Evolutionary conservation across 2,888 invertebrate genomes (phyloP).

Genomic region (Magallana nippona): DNA sequence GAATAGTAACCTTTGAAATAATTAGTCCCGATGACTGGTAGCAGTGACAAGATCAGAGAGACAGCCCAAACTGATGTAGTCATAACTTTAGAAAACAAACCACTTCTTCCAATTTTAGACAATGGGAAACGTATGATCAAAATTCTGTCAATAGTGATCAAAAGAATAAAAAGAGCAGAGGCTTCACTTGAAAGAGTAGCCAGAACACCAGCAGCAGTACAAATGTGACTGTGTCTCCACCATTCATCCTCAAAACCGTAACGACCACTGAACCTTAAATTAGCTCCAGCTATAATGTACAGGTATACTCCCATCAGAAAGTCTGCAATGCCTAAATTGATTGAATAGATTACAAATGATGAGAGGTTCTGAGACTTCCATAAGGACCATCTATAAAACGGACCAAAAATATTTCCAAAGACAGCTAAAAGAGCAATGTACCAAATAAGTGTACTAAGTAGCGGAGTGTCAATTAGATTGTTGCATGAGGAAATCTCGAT

Average conservation of each 20-base stretch:
- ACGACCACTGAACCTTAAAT: neutral
- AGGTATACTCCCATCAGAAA: slow-evolving; percentile 23
- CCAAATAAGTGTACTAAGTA: slow-evolving; percentile 30
- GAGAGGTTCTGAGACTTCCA: no score
- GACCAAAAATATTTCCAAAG: slow-evolving; percentile 30
- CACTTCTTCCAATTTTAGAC: neutral
- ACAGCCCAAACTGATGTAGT: neutral
- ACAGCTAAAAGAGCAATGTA: slow-evolving; percentile 35
- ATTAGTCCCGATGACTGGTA: neutral
- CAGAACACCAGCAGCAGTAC: slow-evolving; percentile 16
- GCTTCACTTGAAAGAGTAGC: slow-evolving; percentile 28
- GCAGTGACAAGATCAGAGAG: neutral
- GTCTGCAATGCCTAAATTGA: slow-evolving; percentile 15
- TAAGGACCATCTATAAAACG: neutral
- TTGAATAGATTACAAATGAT: neutral
- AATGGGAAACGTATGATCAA: neutral
- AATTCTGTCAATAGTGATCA: slow-evolving; percentile 29
- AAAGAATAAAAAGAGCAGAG: neutral
- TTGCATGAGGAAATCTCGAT: slow-evolving; percentile 33
- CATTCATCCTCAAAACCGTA: slow-evolving; percentile 18
- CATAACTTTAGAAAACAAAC: neutral
- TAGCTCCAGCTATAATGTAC: slow-evolving; percentile 9
- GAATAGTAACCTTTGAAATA: slow-evolving; percentile 23
- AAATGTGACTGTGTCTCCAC: slow-evolving; percentile 4
- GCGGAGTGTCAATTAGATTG: slow-evolving; percentile 30